Evolutionary conservation across 1,140 invertebrate genomes (phyloP), one percentile per base, ranked within the genome.

Genomic region (Drosophila orosa): DNA sequence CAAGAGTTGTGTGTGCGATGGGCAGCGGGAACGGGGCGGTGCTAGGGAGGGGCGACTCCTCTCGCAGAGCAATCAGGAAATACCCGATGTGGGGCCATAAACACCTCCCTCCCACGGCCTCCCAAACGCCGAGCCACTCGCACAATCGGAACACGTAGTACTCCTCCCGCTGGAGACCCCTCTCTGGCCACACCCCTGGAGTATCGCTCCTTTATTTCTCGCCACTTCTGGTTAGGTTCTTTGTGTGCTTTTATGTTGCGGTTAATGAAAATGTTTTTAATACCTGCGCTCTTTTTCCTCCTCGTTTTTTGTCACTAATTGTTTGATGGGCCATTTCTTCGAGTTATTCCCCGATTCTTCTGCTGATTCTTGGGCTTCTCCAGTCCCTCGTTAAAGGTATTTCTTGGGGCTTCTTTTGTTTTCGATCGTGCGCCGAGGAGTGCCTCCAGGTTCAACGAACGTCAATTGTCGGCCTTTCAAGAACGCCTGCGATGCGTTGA

Each of bases 1-100:
- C 90, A 91, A 91, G 90, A 91, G 81, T 63, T 86, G 81, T 85
- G 80, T 86, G 77, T 83, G 73, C 58, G 45, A 24, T 19, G n/a
- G 31, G 22, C 5, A 31, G 65, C n/a, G 25, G 59, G 22, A 1
- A 44, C 31, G 57, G 33, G 22, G 24, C 25, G 25, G 39, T 15
- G 57, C 19, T 17, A 31, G 22, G n/a, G 27, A 29, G 33, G 27
- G 27, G 29, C 17, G 44, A 61, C 74, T 61, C 74, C 61, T 66
- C 74, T 56, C 48, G 24, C 37, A 47, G 66, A 74, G 66, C 77
- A 89, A 89, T 89, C 84, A 78, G 80, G 80, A 89, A 89, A 89
- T 89, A 89, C 84, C 84, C 74, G 68, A 74, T 75, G 55, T 17
- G 25, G 25, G n/a, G 55, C 27, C 39, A 62, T 57, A 47, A 37